phyloP scores from a whole-genome alignment of 2,888 invertebrate genomes.

The Norana najaformis region DNA sequence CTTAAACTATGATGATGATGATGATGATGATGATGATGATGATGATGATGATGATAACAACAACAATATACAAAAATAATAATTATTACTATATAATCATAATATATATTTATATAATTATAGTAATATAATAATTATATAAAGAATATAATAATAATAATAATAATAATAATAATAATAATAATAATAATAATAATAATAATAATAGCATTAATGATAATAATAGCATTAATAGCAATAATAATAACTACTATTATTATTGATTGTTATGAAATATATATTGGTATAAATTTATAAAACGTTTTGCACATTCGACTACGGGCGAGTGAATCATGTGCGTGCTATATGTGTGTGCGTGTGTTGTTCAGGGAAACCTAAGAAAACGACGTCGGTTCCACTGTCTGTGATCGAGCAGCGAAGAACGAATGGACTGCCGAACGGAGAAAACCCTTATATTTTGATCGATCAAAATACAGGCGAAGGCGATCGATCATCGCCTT shows the following conservation, averaged over 20 bases:
- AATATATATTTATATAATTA: not conserved
- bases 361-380: not conserved
- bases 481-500: not conserved
- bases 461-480: not conserved
- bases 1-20: not conserved
- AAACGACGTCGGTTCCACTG: not conserved
- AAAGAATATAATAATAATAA: too few relatives aligned
- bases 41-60: not conserved
- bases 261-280: not conserved
- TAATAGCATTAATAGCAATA: not conserved
- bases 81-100: too few relatives aligned
- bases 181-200: slow-evolving; percentile 9
- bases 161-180: slow-evolving; percentile 15
- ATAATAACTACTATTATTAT: not conserved
- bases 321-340: not conserved
- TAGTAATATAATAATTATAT: too few relatives aligned
- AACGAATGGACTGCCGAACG: not conserved
- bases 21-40: not conserved
- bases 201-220: not conserved
- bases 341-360: too few relatives aligned
- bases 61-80: not conserved
- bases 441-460: not conserved
- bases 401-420: not conserved
- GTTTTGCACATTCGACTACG: not conserved
- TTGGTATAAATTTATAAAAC: not conserved